Percentiles rank a stretch among this genome's conserved stretches.
Evolutionary conservation across 2,113 vertebrate species (phyloP).

Genomic region (Eulemur rufifrons): DNA sequence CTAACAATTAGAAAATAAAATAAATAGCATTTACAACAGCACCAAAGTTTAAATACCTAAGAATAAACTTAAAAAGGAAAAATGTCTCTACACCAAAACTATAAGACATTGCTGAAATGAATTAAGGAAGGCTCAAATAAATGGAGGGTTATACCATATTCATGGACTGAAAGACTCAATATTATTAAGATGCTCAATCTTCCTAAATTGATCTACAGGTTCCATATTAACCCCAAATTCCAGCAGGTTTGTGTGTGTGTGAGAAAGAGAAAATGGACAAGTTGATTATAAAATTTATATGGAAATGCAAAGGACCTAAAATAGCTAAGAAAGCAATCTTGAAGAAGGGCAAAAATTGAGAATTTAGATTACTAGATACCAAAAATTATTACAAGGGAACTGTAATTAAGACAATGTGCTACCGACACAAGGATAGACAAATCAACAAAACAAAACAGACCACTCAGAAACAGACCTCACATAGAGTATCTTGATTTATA

Average conservation of each 20-base stretch:
- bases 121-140: background rate
- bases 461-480: background rate
- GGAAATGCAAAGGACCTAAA: background rate
- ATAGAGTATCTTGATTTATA: background rate
- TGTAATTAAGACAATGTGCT: background rate
- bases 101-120: background rate
- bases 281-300: background rate
- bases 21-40: conserved; percentile 17
- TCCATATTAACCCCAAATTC: background rate
- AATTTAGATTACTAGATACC: background rate
- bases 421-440: background rate
- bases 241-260: background rate
- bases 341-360: background rate
- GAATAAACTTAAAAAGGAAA: background rate
- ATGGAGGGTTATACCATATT: background rate
- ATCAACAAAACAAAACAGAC: conserved; percentile 12
- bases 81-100: background rate
- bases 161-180: background rate
- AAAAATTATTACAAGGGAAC: background rate
- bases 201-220: background rate
- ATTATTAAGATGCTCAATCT: background rate
- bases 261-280: background rate
- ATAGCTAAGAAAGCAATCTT: background rate
- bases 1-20: conserved; percentile 45
- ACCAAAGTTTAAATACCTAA: background rate